Conservation (phyloP, 1,140 invertebrate species). For the Philaenus spumarius region DNA sequence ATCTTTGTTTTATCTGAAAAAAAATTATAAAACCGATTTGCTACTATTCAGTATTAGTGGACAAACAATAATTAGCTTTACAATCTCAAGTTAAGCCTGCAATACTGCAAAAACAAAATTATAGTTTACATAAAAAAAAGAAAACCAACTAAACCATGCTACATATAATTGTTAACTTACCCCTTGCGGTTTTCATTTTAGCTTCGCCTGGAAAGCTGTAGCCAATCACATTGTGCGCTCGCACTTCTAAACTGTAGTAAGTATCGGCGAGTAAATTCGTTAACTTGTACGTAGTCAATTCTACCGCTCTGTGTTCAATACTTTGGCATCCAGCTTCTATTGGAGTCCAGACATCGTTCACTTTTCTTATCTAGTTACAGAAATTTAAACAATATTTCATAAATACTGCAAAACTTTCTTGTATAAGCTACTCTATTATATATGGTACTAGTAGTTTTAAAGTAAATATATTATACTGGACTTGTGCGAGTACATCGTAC, state of each 20-base stretch:
- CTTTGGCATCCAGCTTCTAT: constrained; percentile 49
- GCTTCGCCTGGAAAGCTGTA: constrained; percentile 64
- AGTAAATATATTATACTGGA: too few relatives aligned
- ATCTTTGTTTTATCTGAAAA: too few relatives aligned
- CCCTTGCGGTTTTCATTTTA: constrained; percentile 74
- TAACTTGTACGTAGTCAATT: constrained; percentile 58
- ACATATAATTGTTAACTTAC: constrained; percentile 50
- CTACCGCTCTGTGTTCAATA: constrained; percentile 47
- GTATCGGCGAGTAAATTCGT: constrained; percentile 62
- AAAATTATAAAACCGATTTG: too few relatives aligned
- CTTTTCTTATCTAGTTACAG: constrained; percentile 33
- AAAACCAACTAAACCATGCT: too few relatives aligned
- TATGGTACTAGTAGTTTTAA: too few relatives aligned
- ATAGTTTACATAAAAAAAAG: too few relatives aligned
- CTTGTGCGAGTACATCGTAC: too few relatives aligned
- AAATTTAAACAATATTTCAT: too few relatives aligned
- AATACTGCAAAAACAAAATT: not conserved
- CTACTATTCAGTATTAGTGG: too few relatives aligned
- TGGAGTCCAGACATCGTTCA: constrained; percentile 46
- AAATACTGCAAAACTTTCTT: too few relatives aligned
- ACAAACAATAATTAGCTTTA: not conserved
- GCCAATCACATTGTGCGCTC: constrained; percentile 78
- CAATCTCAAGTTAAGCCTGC: not conserved
- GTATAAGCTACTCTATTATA: too few relatives aligned
- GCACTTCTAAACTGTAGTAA: constrained; percentile 71